Conservation (phyloP, 2,888 invertebrate species). For the Mantis religiosa region DNA sequence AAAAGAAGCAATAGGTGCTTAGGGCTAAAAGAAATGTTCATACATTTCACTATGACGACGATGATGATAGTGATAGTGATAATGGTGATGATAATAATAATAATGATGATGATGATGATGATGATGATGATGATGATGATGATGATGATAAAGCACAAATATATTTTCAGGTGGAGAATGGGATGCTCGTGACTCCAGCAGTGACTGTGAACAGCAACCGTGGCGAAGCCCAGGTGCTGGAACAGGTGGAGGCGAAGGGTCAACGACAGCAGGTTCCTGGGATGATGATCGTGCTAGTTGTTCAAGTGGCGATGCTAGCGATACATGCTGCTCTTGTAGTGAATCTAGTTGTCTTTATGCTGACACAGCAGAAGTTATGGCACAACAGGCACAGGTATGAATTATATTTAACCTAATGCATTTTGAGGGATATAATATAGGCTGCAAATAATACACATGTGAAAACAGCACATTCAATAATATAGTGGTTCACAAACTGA, state of each 20-base stretch:
- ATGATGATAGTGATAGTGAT: too few species aligned
- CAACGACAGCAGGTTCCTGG: conserved; percentile 23
- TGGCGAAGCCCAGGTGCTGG: conserved; percentile 23
- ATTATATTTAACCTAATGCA: not conserved
- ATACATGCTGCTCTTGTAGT: conserved; percentile 60
- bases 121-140: too few species aligned
- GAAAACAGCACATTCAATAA: too few species aligned
- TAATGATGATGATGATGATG: too few species aligned
- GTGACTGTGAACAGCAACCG: conserved; percentile 22
- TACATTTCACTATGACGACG: too few species aligned
- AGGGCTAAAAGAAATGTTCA: not conserved
- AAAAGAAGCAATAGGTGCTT: not conserved
- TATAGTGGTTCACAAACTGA: too few species aligned
- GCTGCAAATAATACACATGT: too few species aligned
- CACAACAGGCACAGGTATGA: conserved; percentile 4
- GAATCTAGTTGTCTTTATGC: conserved; percentile 60
- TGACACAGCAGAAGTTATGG: conserved; percentile 40
- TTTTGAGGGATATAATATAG: not conserved
- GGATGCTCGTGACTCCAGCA: conserved; percentile 11
- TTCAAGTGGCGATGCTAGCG: conserved; percentile 47
- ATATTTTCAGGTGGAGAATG: conserved; percentile 1
- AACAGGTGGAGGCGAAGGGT: conserved; percentile 15
- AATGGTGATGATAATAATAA: too few species aligned
- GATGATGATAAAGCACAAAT: not conserved
- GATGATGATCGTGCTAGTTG: conserved; percentile 28